A percentile compares a stretch with the other conserved stretches of the same genome.
Conservation (phyloP, 2,113 vertebrate species). For the Telmatochromis sp. region DNA sequence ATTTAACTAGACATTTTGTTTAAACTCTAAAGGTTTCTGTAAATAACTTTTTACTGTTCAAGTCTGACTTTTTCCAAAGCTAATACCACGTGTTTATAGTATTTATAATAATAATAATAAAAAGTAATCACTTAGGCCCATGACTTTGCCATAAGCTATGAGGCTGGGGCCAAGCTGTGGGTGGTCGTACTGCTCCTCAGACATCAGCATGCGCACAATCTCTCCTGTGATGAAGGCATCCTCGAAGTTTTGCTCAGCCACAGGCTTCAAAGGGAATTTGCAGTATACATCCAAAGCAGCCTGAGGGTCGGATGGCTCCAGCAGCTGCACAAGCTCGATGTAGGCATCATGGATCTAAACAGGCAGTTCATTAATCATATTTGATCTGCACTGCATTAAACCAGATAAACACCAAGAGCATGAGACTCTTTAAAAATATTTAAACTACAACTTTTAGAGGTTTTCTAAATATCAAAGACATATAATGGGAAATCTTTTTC, state of each 20-base stretch:
- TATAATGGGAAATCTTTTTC: neutral
- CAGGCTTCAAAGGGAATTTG: slow-evolving; percentile 60
- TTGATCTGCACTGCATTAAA: neutral
- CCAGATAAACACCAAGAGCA: neutral
- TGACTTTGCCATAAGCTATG: slow-evolving; percentile 62
- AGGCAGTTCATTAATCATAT: neutral
- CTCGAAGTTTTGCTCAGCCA: slow-evolving; percentile 54
- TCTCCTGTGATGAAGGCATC: slow-evolving; percentile 70
- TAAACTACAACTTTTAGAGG: neutral
- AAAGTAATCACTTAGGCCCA: slow-evolving; percentile 58
- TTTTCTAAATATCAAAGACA: neutral
- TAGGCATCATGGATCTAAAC: slow-evolving; percentile 63
- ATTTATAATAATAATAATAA: neutral
- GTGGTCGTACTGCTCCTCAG: slow-evolving; percentile 59
- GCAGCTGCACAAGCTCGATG: slow-evolving; percentile 55
- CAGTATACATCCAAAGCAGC: slow-evolving; percentile 63
- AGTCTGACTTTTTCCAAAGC: neutral
- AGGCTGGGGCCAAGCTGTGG: slow-evolving; percentile 48
- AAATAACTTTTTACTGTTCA: neutral
- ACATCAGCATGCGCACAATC: slow-evolving; percentile 61
- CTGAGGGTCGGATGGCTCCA: slow-evolving; percentile 50
- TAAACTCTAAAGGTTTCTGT: neutral
- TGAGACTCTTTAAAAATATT: neutral
- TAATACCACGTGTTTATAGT: neutral
- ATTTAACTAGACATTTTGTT: neutral